Conservation (phyloP, 2,797 vertebrate genomes). For the Alauda arvensis region DNA sequence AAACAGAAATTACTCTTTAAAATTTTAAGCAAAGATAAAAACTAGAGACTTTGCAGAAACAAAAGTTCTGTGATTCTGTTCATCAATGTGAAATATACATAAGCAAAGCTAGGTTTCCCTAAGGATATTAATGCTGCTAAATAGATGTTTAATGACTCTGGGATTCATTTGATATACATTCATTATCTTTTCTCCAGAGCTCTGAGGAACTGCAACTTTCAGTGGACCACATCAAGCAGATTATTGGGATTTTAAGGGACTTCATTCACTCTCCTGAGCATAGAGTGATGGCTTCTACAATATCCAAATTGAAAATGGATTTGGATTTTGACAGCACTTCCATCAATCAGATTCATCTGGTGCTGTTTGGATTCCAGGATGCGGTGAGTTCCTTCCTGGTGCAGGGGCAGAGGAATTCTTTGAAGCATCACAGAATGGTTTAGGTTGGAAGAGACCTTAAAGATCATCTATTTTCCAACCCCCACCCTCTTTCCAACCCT, state of each 20-base stretch:
- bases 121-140: neutral
- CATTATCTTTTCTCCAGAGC: constrained; percentile 69
- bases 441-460: neutral
- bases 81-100: neutral
- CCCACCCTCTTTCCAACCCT: no score
- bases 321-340: constrained; percentile 92
- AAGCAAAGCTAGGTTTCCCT: neutral
- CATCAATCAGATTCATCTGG: constrained; percentile 93
- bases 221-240: constrained; percentile 89
- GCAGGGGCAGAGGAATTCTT: neutral
- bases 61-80: neutral
- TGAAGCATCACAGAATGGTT: neutral
- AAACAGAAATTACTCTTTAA: neutral
- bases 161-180: neutral
- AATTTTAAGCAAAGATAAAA: neutral
- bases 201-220: constrained; percentile 88
- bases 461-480: neutral
- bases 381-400: constrained; percentile 75
- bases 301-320: constrained; percentile 91
- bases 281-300: constrained; percentile 90
- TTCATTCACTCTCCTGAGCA: constrained; percentile 92
- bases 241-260: constrained; percentile 91
- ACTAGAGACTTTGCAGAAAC: neutral
- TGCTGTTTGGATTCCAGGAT: constrained; percentile 94
- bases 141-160: neutral